phyloP scores from a whole-genome alignment of 2,113 vertebrate species.

The Austrofundulus limnaeus region DNA sequence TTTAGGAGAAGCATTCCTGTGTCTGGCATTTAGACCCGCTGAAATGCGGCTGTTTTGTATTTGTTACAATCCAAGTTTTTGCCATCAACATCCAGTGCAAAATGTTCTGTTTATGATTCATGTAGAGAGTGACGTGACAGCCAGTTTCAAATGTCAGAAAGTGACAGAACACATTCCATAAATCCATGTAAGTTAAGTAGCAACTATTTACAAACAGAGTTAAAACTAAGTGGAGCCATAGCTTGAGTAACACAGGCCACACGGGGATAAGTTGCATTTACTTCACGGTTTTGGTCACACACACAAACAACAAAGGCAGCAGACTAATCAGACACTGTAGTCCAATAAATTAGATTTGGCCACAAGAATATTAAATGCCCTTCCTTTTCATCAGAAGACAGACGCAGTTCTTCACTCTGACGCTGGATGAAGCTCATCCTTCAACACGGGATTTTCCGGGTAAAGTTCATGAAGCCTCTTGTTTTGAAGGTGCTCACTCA shows the following conservation, averaged over 20 bases:
- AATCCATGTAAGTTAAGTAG: not conserved
- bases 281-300: not conserved
- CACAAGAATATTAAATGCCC: slow-evolving; percentile 14
- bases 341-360: slow-evolving; percentile 2
- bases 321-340: not conserved
- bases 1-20: not conserved
- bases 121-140: not conserved
- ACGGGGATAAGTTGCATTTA: not conserved
- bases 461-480: slow-evolving; percentile 24
- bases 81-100: slow-evolving; percentile 12
- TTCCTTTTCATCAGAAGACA: slow-evolving; percentile 9
- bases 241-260: not conserved
- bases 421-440: slow-evolving; percentile 9
- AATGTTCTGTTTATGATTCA: slow-evolving; percentile 17
- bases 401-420: not conserved
- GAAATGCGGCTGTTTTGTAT: not conserved
- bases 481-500: slow-evolving; percentile 56
- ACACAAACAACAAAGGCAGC: slow-evolving; percentile 13
- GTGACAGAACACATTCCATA: not conserved
- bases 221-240: not conserved
- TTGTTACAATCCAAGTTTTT: slow-evolving; percentile 7
- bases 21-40: not conserved
- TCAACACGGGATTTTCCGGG: slow-evolving; percentile 11
- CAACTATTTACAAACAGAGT: not conserved
- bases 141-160: not conserved